A percentile compares a stretch with the other conserved stretches of the same genome.
Evolutionary conservation across 2,888 invertebrate species (phyloP).

Genomic region (Andricus quercusramuli): DNA sequence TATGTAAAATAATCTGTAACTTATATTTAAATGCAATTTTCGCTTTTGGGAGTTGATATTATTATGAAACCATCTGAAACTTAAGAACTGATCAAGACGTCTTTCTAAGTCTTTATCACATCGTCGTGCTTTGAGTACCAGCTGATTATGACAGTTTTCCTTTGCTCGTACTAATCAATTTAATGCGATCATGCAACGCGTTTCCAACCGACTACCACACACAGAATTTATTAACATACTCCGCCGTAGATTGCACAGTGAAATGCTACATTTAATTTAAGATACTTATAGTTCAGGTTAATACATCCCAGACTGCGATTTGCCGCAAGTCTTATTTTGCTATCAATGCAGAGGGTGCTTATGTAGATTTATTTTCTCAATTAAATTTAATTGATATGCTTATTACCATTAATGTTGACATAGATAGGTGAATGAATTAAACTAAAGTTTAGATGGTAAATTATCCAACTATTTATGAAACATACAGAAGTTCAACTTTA

Average conservation of each 20-base stretch:
- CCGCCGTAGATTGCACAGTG: background rate
- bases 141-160: conserved; percentile 53
- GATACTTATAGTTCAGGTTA: background rate
- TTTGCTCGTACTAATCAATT: conserved; percentile 46
- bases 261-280: background rate
- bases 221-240: background rate
- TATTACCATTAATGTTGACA: background rate
- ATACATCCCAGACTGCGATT: background rate
- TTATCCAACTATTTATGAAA: no score
- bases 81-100: background rate
- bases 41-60: background rate
- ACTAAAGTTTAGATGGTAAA: no score
- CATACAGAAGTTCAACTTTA: no score
- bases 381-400: background rate
- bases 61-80: background rate
- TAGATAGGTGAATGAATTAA: background rate
- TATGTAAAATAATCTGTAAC: no score
- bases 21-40: background rate
- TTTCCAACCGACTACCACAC: background rate
- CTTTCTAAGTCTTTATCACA: background rate
- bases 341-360: background rate
- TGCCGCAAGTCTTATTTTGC: background rate
- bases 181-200: background rate
- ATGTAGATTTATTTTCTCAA: background rate
- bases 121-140: background rate